phyloP scores from a whole-genome alignment of 2,888 invertebrate genomes.

The Congeria kusceri region DNA sequence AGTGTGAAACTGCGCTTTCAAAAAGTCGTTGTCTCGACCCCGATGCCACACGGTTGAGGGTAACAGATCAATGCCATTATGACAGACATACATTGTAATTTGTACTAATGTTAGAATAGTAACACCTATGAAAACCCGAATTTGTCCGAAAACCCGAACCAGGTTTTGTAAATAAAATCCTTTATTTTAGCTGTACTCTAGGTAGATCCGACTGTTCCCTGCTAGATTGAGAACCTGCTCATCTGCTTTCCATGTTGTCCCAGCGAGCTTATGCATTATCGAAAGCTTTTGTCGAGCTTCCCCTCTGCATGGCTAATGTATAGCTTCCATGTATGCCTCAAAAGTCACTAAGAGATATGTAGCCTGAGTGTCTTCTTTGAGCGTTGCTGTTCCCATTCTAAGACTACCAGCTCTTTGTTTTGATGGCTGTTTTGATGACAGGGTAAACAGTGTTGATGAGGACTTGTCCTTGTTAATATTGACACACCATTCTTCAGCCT shows the following conservation, averaged over 20 bases:
- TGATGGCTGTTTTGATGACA: neutral
- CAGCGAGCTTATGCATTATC: conserved; percentile 34
- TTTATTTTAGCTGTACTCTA: no score
- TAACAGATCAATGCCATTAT: no score
- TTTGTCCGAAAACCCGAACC: no score
- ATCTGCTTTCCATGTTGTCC: conserved; percentile 37
- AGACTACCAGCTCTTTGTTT: conserved; percentile 6
- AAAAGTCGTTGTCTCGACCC: no score
- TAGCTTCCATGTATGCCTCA: conserved; percentile 23
- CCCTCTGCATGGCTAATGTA: conserved; percentile 19
- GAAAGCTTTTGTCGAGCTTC: conserved; percentile 28
- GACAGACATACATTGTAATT: no score
- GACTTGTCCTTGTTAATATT: conserved; percentile 38
- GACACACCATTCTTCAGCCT: conserved; percentile 40
- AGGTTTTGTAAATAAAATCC: no score
- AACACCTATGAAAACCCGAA: no score
- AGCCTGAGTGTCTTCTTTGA: conserved; percentile 2
- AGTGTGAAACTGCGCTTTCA: no score
- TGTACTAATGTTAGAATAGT: no score
- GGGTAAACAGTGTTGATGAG: conserved; percentile 22
- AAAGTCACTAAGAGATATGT: conserved; percentile 41
- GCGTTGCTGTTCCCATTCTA: neutral
- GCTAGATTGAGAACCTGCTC: conserved; percentile 22
- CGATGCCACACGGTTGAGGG: no score
- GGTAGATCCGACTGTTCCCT: conserved; percentile 32